Percentiles rank a stretch among this genome's conserved stretches.
These are phyloP conservation scores for Beroe ovata DNA, from an alignment of 37 sponge, comb jelly and placozoan genomes.

Conservation along the genomic window DNA sequence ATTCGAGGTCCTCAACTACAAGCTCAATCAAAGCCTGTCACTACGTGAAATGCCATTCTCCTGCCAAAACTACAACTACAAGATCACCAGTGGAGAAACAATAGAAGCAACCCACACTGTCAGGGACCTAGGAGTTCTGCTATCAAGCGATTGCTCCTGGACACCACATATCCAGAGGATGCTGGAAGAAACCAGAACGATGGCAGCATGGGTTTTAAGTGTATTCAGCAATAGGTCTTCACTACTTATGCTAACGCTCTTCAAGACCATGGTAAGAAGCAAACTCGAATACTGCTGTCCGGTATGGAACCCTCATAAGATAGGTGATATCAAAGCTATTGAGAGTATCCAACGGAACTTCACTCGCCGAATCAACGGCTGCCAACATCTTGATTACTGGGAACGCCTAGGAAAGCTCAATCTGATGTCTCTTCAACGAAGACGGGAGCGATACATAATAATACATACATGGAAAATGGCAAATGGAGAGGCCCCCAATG, in stretches of 20 bases:
- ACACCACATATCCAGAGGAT: conserved; percentile 1
- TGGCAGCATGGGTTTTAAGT: not conserved
- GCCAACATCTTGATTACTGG: no score
- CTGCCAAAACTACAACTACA: not conserved
- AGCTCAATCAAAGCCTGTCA: not conserved
- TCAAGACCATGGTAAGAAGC: conserved; percentile 27
- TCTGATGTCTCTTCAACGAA: no score
- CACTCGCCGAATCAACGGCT: no score
- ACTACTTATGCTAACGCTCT: not conserved
- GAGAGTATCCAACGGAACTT: no score
- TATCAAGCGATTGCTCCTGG: conserved; percentile 6
- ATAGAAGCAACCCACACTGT: not conserved
- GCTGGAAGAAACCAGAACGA: not conserved
- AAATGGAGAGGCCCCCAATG: no score
- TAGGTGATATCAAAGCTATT: no score
- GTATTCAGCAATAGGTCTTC: not conserved
- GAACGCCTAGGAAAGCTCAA: no score
- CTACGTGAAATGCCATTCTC: not conserved
- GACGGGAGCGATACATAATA: no score
- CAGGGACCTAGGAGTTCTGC: not conserved
- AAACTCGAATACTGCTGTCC: conserved; percentile 13
- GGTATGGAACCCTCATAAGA: no score
- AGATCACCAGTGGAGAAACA: not conserved
- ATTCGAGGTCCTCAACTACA: conserved; percentile 12
- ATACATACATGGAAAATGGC: no score